Conservation (phyloP, 2,113 vertebrate genomes). For the Columba janthina region DNA sequence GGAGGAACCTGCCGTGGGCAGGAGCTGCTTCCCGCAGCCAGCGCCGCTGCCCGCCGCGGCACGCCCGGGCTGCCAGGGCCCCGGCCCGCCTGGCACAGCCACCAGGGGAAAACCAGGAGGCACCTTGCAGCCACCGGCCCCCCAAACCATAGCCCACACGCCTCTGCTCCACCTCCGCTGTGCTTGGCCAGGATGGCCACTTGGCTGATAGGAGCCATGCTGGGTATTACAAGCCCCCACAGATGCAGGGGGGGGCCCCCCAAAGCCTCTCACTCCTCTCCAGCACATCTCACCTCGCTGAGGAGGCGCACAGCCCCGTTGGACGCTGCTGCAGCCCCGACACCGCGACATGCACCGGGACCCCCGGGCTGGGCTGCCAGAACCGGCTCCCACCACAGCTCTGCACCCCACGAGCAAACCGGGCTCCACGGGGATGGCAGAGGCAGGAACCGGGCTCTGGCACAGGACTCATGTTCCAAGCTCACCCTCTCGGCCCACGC, state of each 20-base stretch:
- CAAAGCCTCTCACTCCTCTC: background rate
- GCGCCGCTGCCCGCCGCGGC: background rate
- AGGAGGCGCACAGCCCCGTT: background rate
- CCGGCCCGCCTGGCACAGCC: background rate
- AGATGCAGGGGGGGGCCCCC: background rate
- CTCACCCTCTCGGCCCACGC: background rate
- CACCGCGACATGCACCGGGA: fast-evolving
- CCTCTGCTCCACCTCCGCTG: background rate
- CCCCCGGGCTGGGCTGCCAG: background rate
- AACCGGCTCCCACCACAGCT: background rate
- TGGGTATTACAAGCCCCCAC: background rate
- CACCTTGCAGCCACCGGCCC: fast-evolving
- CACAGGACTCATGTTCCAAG: background rate
- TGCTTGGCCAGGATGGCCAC: fast-evolving
- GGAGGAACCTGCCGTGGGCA: slow-evolving; percentile 37
- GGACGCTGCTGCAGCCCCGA: background rate
- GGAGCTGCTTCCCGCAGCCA: background rate
- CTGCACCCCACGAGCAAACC: too few relatives aligned
- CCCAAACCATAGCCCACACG: background rate
- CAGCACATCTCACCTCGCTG: fast-evolving
- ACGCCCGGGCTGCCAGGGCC: background rate
- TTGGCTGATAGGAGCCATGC: fast-evolving
- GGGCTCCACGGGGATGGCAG: background rate
- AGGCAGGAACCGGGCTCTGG: background rate
- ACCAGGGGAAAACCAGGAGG: background rate